A percentile compares a stretch with the other conserved stretches of the same genome.
Evolutionary conservation across 2,113 vertebrate genomes (phyloP).

Genomic region (Nannobrachium achirus): DNA sequence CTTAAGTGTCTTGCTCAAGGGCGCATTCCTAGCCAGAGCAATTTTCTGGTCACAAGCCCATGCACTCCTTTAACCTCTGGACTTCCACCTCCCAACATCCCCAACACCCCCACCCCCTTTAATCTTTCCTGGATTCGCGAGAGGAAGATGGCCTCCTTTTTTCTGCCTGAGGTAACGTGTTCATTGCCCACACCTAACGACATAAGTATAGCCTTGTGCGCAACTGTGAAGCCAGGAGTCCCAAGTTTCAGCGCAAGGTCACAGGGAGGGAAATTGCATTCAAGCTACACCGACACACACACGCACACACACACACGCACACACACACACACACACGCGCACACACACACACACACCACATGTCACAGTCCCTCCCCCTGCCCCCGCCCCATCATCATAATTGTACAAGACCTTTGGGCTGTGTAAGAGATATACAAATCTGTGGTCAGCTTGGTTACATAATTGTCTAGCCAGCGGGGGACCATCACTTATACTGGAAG

Average conservation of each 20-base stretch:
- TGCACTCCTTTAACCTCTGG: too few relatives aligned
- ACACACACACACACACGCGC: conserved; percentile 14
- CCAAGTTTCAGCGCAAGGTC: conserved; percentile 53
- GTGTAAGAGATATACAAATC: conserved; percentile 61
- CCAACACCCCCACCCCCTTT: conserved; percentile 2
- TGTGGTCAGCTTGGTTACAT: conserved; percentile 66
- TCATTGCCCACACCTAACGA: conserved; percentile 53
- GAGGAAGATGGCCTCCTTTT: conserved; percentile 29
- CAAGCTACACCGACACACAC: conserved; percentile 61
- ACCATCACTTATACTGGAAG: conserved; percentile 48
- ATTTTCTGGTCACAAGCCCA: too few relatives aligned
- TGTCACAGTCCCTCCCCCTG: conserved; percentile 38
- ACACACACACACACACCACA: conserved; percentile 44
- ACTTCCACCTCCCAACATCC: too few relatives aligned
- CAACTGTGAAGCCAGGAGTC: conserved; percentile 34
- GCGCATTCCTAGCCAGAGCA: too few relatives aligned
- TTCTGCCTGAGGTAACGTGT: conserved; percentile 35
- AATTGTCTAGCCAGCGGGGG: conserved; percentile 66
- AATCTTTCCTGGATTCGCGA: conserved; percentile 26
- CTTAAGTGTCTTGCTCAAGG: too few relatives aligned
- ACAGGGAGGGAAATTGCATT: conserved; percentile 55
- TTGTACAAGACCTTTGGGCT: conserved; percentile 54
- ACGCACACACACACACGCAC: conserved; percentile 27
- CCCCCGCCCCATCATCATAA: conserved; percentile 18
- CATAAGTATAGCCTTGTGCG: conserved; percentile 53